Conservation (phyloP, 2,888 invertebrate genomes). For the Chrysopilus asiliformis region DNA sequence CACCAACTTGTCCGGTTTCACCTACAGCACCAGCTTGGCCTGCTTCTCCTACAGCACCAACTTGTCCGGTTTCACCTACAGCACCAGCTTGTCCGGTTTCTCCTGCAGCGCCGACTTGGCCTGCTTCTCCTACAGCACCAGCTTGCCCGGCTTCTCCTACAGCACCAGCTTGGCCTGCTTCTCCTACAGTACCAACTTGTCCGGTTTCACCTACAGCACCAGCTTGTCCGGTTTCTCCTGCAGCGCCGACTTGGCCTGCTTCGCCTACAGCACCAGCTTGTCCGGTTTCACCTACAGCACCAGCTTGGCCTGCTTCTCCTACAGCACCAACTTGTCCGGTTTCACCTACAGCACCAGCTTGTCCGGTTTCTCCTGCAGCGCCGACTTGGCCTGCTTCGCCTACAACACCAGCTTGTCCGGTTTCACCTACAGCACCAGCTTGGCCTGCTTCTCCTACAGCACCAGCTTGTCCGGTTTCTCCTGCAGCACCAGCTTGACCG, state of each 20-base stretch:
- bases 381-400: background rate
- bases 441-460: background rate
- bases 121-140: constrained; percentile 2
- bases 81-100: background rate
- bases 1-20: too few relatives aligned
- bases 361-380: background rate
- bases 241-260: background rate
- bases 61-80: background rate
- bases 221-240: background rate
- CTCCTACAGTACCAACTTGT: too few relatives aligned
- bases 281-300: constrained; percentile 2
- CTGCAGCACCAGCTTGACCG: background rate
- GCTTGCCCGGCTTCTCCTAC: constrained; percentile 1
- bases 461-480: background rate
- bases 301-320: background rate
- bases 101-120: background rate
- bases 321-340: background rate
- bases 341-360: background rate
- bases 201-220: background rate
- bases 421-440: too few relatives aligned
- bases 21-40: too few relatives aligned
- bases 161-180: background rate
- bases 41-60: too few relatives aligned
- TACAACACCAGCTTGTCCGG: background rate
- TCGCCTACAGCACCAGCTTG: constrained; percentile 5